These are phyloP conservation scores for Amblyornis subalaris DNA, from an alignment of 2,113 vertebrate genomes.

Conservation along the genomic window DNA sequence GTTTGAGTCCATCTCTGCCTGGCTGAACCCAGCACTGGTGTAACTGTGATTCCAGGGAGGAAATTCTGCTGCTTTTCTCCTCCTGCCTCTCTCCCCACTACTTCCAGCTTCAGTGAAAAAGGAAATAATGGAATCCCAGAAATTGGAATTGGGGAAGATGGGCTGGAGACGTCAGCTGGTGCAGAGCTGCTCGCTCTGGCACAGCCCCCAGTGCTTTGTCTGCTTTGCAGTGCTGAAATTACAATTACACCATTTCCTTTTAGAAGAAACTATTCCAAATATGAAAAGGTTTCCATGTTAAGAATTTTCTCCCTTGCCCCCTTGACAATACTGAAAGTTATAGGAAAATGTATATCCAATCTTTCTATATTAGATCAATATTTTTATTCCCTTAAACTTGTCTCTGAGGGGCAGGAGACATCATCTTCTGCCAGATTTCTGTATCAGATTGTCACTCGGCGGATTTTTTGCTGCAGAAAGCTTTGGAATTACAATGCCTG, in stretches of 20 bases:
- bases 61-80: background rate
- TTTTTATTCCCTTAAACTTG: conserved; percentile 57
- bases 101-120: background rate
- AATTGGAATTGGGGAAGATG: background rate
- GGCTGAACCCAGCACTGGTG: background rate
- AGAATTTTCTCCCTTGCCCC: conserved; percentile 9
- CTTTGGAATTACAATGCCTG: conserved; percentile 64
- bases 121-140: background rate
- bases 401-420: conserved; percentile 37
- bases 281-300: conserved; percentile 21
- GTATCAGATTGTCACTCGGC: conserved; percentile 56
- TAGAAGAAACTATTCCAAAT: conserved; percentile 41
- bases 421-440: conserved; percentile 56
- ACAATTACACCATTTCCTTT: conserved; percentile 42
- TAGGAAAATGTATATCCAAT: conserved; percentile 54
- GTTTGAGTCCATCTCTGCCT: background rate
- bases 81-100: background rate
- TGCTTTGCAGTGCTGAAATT: conserved; percentile 9
- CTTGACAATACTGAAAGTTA: conserved; percentile 4
- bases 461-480: conserved; percentile 56
- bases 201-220: background rate
- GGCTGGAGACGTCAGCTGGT: background rate
- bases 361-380: conserved; percentile 64
- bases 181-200: background rate
- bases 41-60: background rate